Conservation (phyloP, 2,113 vertebrate genomes). For the Piaya cayana region DNA sequence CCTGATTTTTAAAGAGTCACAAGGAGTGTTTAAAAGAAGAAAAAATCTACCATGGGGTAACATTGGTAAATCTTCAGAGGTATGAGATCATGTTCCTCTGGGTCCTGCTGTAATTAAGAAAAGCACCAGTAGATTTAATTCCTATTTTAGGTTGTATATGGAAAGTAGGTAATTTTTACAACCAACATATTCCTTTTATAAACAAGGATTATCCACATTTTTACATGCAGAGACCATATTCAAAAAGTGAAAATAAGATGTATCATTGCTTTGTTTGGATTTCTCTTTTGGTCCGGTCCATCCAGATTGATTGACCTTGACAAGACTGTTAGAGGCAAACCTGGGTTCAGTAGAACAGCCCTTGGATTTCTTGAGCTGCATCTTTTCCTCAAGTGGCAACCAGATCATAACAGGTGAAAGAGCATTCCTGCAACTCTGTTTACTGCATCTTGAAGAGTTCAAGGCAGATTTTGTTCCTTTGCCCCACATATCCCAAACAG, state of each 20-base stretch:
- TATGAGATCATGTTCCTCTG: neutral
- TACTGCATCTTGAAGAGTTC: neutral
- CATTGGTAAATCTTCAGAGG: neutral
- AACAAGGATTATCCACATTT: neutral
- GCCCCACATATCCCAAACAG: rapidly evolving
- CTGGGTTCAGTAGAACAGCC: neutral
- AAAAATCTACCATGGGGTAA: neutral
- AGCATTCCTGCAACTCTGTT: neutral
- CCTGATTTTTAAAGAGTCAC: neutral
- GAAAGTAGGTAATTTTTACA: neutral
- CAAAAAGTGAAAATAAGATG: neutral
- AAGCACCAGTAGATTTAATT: neutral
- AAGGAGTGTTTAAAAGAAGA: neutral
- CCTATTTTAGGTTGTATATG: neutral
- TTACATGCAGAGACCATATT: rapidly evolving
- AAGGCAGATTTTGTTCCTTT: neutral
- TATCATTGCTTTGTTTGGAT: neutral
- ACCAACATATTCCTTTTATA: neutral
- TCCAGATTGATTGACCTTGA: neutral
- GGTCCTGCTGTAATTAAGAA: neutral
- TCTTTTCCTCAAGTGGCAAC: neutral
- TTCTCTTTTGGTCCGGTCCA: neutral
- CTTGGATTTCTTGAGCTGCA: neutral
- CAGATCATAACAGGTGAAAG: neutral
- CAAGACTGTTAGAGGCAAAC: neutral